Base-by-base conservation (phyloP, 1,140 invertebrate genomes). In the Cephus cinctus region DNA sequence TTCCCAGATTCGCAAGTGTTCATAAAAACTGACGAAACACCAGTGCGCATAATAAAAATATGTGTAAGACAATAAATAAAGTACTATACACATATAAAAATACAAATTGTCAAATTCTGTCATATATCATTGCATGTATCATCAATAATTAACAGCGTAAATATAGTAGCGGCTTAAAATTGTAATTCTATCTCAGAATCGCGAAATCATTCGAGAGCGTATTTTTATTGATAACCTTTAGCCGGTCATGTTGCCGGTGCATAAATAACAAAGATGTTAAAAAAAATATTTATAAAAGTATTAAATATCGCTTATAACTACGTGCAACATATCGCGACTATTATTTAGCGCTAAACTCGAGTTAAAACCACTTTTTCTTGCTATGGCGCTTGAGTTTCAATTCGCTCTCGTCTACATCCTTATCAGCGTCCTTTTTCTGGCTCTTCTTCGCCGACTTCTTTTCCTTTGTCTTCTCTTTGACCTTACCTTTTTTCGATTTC, bases 281-380 rank as follows among this genome's bases (percentile, higher is more conserved):
- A 54, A 53, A 57, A 63, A 60, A 56, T 57, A 54, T 51, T 47
- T 59, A 57, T 61, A 61, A 65, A 61, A 63, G 52, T 65, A 63
- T 57, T 51, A 62, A 61, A 63, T 40, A 52, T 40, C 50, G 34
- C 25, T 50, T 45, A 51, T 23, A 31, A 49, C 11, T 36, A 47
- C 20, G 20, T 31, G 2, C 34, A 48, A 48, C 20, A n/a, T n/a
- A 47, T 47, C 35, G 43, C 22, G n/a, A n/a, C n/a, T n/a, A n/a
- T n/a, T n/a, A 41, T 20, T 51, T 43, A 54, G 53, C 31, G 53
- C 14, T 43, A 20, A 44, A 50, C 19, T 34, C 11, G 55, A 50
- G 23, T 71, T 57, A 75, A 62, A 77, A 77, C 74, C 74, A 77
- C 54, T 69, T 75, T 64, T 62, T 70, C 42, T 73, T 73, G 20